Percentiles rank a stretch among this genome's conserved stretches.
Evolutionary conservation across 2,113 vertebrate genomes (phyloP).

Genomic region (Mobula birostris): DNA sequence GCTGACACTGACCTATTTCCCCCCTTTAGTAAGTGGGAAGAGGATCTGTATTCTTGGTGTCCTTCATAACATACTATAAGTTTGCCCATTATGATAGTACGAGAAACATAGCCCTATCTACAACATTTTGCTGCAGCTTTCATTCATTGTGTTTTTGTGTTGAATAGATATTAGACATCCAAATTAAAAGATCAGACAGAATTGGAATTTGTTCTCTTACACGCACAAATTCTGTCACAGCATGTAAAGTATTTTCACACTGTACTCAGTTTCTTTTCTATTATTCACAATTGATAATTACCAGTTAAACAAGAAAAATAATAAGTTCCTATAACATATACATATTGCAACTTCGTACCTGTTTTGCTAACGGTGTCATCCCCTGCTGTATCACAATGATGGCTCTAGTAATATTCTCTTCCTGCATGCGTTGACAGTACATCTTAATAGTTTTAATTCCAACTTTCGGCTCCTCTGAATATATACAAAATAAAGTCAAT

Average conservation of each 20-base stretch:
- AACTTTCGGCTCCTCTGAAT: slow-evolving; percentile 88
- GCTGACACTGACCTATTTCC: neutral
- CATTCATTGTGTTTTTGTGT: neutral
- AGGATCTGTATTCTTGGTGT: neutral
- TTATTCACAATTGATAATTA: neutral
- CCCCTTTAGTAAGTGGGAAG: neutral
- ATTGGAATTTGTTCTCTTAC: neutral
- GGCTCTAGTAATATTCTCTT: slow-evolving; percentile 91
- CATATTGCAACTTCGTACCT: slow-evolving; percentile 57
- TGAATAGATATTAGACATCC: neutral
- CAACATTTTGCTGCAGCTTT: neutral
- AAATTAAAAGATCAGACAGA: neutral
- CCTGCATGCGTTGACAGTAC: slow-evolving; percentile 98
- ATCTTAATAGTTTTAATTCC: slow-evolving; percentile 98
- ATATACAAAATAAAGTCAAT: neutral
- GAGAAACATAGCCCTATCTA: neutral
- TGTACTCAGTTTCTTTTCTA: neutral
- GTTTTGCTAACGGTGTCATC: slow-evolving; percentile 95
- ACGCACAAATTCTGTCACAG: neutral
- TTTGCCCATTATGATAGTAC: neutral
- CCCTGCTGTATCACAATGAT: slow-evolving; percentile 96
- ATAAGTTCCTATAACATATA: neutral
- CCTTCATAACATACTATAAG: neutral
- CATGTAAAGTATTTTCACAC: neutral
- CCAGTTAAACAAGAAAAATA: neutral